Conservation (phyloP, 2,113 vertebrate species). For the Rousettus leschenaultii region DNA sequence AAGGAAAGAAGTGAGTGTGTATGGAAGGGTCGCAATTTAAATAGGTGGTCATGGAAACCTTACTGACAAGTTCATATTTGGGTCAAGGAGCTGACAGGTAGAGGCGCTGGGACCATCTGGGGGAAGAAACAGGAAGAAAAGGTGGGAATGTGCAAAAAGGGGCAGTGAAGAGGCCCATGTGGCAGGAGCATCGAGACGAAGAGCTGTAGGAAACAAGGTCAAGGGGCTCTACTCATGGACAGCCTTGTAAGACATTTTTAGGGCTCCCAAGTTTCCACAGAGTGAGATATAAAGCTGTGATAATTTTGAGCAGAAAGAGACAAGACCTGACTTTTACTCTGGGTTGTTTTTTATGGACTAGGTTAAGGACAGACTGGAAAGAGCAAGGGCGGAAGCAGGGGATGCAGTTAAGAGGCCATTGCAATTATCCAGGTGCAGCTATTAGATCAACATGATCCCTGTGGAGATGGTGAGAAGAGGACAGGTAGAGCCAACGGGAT, state of each 20-base stretch:
- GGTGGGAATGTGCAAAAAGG: background rate
- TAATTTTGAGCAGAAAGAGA: background rate
- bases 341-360: background rate
- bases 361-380: background rate
- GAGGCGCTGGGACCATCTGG: background rate
- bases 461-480: background rate
- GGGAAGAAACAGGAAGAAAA: background rate
- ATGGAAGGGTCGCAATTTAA: background rate
- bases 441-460: background rate
- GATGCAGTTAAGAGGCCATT: background rate
- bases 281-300: background rate
- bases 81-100: background rate
- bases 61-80: background rate
- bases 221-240: background rate
- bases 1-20: background rate
- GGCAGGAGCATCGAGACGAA: rapidly evolving
- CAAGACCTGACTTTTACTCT: background rate
- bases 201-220: background rate
- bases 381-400: background rate
- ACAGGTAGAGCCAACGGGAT: background rate
- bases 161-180: background rate
- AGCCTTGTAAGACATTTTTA: background rate
- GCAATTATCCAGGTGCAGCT: background rate
- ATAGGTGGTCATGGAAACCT: background rate
- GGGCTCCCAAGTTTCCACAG: too few species aligned